Evolutionary conservation across 2,113 vertebrate genomes (phyloP).

Genomic region (Fregata magnificens): DNA sequence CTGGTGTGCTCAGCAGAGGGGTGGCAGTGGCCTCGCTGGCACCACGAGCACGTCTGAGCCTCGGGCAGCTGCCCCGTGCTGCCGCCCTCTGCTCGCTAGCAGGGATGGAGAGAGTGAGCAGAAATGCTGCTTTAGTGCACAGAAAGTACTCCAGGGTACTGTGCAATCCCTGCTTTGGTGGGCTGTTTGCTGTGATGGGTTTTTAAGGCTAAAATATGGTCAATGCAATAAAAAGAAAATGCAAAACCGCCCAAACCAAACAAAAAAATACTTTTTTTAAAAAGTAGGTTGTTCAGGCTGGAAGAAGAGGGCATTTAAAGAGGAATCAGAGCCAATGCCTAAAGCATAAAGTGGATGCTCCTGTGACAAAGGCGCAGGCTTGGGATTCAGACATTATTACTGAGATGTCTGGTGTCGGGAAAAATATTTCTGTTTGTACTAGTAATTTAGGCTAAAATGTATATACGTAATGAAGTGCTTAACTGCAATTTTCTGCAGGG

Average conservation of each 20-base stretch:
- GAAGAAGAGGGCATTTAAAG: neutral
- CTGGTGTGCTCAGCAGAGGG: neutral
- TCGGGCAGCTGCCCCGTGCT: neutral
- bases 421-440: too few species aligned
- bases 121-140: neutral
- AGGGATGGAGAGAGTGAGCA: neutral
- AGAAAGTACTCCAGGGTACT: neutral
- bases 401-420: neutral
- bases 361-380: neutral
- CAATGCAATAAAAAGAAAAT: neutral
- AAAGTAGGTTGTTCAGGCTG: neutral
- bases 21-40: neutral
- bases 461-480: rapidly evolving
- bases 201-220: neutral
- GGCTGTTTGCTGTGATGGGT: neutral
- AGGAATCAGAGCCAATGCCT: neutral
- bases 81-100: neutral
- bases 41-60: neutral
- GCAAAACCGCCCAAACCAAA: rapidly evolving
- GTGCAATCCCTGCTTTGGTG: rapidly evolving
- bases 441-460: neutral
- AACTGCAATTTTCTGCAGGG: neutral
- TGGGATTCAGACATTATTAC: neutral
- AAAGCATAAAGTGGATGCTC: neutral
- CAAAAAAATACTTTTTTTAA: neutral